Conservation (phyloP, 2,888 invertebrate genomes). For the Cephus sareptanus region DNA sequence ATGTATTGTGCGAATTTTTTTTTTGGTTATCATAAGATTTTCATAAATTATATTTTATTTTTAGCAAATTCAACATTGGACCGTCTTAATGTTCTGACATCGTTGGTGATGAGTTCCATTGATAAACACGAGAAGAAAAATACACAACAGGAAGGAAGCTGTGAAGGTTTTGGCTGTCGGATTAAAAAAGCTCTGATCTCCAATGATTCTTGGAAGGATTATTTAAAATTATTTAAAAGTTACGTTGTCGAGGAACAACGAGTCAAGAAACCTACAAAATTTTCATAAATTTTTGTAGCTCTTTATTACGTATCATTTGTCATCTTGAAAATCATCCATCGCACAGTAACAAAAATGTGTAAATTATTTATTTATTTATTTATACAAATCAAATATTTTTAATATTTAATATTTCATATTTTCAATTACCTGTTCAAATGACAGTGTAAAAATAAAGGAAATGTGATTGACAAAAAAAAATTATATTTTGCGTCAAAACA, state of each 20-base stretch:
- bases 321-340: background rate
- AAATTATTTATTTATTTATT: slow-evolving; percentile 1
- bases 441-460: background rate
- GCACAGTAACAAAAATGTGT: background rate
- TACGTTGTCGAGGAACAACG: slow-evolving; percentile 43
- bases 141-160: slow-evolving; percentile 63
- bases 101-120: slow-evolving; percentile 43
- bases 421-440: background rate
- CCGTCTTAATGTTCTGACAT: slow-evolving; percentile 42
- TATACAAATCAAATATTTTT: background rate
- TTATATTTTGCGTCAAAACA: background rate
- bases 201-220: slow-evolving; percentile 48
- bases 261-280: background rate
- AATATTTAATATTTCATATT: background rate
- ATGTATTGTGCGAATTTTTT: background rate
- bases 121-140: slow-evolving; percentile 41
- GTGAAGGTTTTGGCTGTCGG: slow-evolving; percentile 67
- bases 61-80: slow-evolving; percentile 32
- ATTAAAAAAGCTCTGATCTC: slow-evolving; percentile 58
- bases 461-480: background rate
- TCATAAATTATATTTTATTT: slow-evolving; percentile 9
- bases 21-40: background rate
- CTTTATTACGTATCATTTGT: background rate
- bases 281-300: background rate
- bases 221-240: slow-evolving; percentile 44